Evolutionary conservation across 2,113 vertebrate species (phyloP), one percentile per base, ranked within the genome.

Genomic region (Perca flavescens): DNA sequence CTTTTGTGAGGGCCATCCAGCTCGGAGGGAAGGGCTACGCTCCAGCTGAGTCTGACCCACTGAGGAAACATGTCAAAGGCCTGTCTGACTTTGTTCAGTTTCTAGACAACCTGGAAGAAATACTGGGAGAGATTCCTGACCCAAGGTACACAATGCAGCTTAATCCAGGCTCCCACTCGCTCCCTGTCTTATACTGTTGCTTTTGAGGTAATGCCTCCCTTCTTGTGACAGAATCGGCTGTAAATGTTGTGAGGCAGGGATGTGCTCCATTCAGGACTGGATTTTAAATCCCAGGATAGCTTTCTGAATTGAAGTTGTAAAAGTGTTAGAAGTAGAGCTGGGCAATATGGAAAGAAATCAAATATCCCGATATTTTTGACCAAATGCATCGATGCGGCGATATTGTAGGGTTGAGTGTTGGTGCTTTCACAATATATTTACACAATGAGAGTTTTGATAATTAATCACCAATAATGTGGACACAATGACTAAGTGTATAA

Each of bases 1-100:
- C 98, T 3, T 99, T 99, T 79, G 94, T 99, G 77, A 94, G 98
- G 83, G 94, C 93, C 0, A 80, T 98, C 61, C 96, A 99, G 88
- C 96, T 99, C 53, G 97, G 98, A 83, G 97, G 97, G 17, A 97
- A 96, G 92, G 96, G 95, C 36, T 99, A 96, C 74, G 95, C 97
- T 21, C 97, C 97, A 14, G 89, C 95, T 0, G 93, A 95, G 25
- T 95, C 95, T 21, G 95, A 97, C 92, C 97, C 97, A 56, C 93
- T 99, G 80, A 96, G 95, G 94, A 93, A 85, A 43, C 96, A 99
- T 53, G 21, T 96, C 14, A 99, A 99, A 87, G 98, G 97, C 22
- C 93, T 99, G 80, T 96, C 94, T 11, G 92, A 92, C 73, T 97
- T 97, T 28, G 94, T 99, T 88, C 92, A 96, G 89, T 98, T 99